phyloP scores from a whole-genome alignment of 2,797 vertebrate genomes.

The Dicrostonyx torquatus region DNA sequence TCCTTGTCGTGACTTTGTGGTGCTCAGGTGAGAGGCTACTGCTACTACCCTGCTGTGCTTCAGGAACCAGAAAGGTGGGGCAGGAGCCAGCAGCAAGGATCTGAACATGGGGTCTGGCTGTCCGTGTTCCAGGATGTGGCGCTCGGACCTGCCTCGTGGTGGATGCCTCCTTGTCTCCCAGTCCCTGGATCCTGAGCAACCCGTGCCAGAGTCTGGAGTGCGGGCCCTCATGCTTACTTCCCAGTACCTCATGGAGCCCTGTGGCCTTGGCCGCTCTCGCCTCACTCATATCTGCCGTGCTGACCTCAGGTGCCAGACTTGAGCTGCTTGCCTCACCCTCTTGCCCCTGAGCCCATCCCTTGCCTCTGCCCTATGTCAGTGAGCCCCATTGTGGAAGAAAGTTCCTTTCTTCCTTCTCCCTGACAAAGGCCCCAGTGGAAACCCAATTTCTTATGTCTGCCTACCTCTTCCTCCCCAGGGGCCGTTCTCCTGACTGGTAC shows the following conservation, averaged over 20 bases:
- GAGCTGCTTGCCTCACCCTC: neutral
- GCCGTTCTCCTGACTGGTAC: conserved; percentile 93
- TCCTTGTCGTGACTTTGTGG: conserved; percentile 89
- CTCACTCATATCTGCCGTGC: conserved; percentile 91
- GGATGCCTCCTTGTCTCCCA: conserved; percentile 88
- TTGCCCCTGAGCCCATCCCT: fast-evolving
- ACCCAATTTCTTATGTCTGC: neutral
- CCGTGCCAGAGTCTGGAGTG: conserved; percentile 86
- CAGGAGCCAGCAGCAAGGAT: neutral
- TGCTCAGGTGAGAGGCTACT: conserved; percentile 87
- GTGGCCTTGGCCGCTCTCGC: conserved; percentile 86
- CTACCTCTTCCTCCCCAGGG: conserved; percentile 83
- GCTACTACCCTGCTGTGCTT: neutral
- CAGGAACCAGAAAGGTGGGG: neutral
- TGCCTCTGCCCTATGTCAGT: neutral
- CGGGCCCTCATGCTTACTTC: conserved; percentile 89
- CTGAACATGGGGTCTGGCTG: neutral
- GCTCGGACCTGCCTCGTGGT: conserved; percentile 87
- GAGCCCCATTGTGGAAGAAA: neutral
- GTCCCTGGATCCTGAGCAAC: conserved; percentile 89
- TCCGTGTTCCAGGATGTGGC: conserved; percentile 86
- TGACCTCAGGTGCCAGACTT: conserved; percentile 88
- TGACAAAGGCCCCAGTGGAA: neutral
- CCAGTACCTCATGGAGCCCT: conserved; percentile 90
- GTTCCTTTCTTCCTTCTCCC: neutral